Evolutionary conservation across 2,888 invertebrate species (phyloP).

Genomic region (Melanchra persicariae): DNA sequence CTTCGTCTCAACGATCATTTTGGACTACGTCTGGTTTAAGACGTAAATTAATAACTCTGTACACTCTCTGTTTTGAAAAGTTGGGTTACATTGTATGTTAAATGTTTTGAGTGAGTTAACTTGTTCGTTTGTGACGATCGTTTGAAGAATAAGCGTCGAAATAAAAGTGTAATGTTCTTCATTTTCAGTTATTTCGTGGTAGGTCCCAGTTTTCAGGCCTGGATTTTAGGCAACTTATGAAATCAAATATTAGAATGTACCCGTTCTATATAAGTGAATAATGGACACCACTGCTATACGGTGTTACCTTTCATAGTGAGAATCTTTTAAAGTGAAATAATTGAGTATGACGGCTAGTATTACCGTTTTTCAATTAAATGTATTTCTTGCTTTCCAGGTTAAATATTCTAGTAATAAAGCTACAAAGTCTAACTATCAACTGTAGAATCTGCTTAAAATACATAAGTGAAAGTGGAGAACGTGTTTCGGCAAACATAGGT

Average conservation of each 20-base stretch:
- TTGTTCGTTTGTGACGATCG: slow-evolving; percentile 9
- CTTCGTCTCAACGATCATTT: slow-evolving; percentile 76
- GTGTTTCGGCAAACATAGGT: slow-evolving; percentile 41
- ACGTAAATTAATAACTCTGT: slow-evolving; percentile 69
- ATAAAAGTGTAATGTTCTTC: slow-evolving; percentile 5
- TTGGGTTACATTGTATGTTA: slow-evolving; percentile 55
- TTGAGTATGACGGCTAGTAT: no score
- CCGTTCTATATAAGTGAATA: background rate
- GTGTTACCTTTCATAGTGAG: no score
- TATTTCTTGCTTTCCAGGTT: background rate
- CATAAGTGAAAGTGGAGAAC: slow-evolving; percentile 12
- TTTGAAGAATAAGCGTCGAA: slow-evolving; percentile 9
- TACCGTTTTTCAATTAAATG: no score
- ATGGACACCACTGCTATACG: no score
- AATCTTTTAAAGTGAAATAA: no score
- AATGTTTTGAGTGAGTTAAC: slow-evolving; percentile 25
- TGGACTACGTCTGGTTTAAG: slow-evolving; percentile 69
- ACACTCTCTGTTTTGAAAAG: slow-evolving; percentile 53
- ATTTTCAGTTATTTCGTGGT: background rate
- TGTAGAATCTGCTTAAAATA: background rate
- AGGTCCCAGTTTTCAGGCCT: background rate
- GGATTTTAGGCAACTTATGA: background rate
- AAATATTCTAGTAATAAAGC: background rate
- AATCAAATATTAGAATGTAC: no score
- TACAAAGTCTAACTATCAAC: background rate